Evolutionary conservation across 2,888 invertebrate species (phyloP), one percentile per base, ranked within the genome.

Genomic region (Deilephila porcellus): DNA sequence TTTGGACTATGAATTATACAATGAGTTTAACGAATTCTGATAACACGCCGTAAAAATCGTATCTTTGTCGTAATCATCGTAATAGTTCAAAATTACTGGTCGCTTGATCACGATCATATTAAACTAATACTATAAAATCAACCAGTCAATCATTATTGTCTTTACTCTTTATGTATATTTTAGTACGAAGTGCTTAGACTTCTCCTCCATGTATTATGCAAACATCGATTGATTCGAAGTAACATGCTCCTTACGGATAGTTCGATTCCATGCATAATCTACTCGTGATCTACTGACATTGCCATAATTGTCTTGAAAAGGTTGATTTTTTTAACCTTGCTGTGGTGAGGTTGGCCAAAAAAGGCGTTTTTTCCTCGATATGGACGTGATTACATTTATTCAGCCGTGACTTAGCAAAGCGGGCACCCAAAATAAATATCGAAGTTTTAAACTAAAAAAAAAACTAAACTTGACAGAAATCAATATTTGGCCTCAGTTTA

Each of bases 311-410:
- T 52, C 37, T 37, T 45, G 14, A 7, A 45, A 67, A 45, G 45
- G 25, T 67, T 45, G 0, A 52, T 60, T 60, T 60, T 20, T 37
- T 67, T 67, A 25, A 67, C 67, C 67, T 67, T 67, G 52, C 5
- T 17, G 52, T 67, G 5, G 45, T 25, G 45, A 25, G 25, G 45
- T 25, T 8, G n/a, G 14, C 52, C 67, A 45, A 45, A 45, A 67
- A 20, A 37, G 34, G 20, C 64, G 20, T 67, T 67, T 52, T 64
- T 52, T 17, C 14, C 17, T 25, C 67, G 1, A 67, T 17, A 17
- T 20, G 17, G 52, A 25, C 67, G 17, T 67, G 67, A 52, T 67
- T 14, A 25, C 14, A 34, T 62, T 5, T 62, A 20, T 20, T 64
- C 37, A 45, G 64, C 25, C 67, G 52, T 67, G 67, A 67, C 45